Base-by-base conservation (phyloP, 2,113 vertebrate genomes). In the Brachirus orientalis region DNA sequence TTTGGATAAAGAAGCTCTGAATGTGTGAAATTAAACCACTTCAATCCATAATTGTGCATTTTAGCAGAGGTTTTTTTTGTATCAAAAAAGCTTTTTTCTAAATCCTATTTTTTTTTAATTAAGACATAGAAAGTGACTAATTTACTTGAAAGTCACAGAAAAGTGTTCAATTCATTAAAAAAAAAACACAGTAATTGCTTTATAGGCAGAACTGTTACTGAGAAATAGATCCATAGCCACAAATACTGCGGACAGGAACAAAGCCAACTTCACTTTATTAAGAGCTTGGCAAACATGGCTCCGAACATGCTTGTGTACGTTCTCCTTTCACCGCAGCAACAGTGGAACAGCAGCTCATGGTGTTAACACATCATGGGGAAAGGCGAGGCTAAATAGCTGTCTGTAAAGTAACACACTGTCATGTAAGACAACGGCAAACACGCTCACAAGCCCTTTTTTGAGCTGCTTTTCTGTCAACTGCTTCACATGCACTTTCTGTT, bases 311-410 rank as follows among this genome's bases (percentile, higher is more conserved):
- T 46, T 57, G 36, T 5, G 38, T 37, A 6, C 13, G 3, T 33
- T 16, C 53, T 8, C 10, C 1, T 5, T 17, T 85, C 57, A 48
- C 64, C 20, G 10, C 71, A 51, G 76, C 73, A 73, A 79, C 83
- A 58, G 47, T 0, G n/a, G 57, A 10, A 35, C 8, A 43, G 7
- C 72, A 8, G 61, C 59, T 9, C 50, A 11, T 12, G 16, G 8
- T 54, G 20, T 51, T 69, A 10, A 52, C 46, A 54, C 48, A 45
- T 41, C 35, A 35, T 58, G 58, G 50, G 12, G 63, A 70, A 59
- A 51, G 57, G 33, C 6, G 51, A 58, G 20, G 0, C 45, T 8
- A 45, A 72, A 45, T 46, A 22, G 0, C 17, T 50, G 61, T 40
- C 46, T 3, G 61, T 60, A 20, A 68, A 43, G n/a, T 38, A 46